Evolutionary conservation across 2,888 invertebrate species (phyloP), one percentile per base, ranked within the genome.

Genomic region (Agonopterix arenella): DNA sequence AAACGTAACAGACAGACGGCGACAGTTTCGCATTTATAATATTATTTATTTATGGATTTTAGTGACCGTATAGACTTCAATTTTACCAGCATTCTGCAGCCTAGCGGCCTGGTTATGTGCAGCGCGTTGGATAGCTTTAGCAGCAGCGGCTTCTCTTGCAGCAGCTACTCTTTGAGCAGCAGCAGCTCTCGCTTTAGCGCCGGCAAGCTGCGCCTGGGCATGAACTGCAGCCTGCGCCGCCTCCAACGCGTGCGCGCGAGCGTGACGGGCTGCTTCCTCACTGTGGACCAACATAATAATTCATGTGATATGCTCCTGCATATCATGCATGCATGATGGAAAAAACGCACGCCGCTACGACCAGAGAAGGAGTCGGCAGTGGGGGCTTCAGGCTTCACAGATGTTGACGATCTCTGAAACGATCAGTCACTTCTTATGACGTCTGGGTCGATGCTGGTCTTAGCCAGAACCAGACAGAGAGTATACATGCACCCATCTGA

Each of bases 111-210:
- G 93, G 46, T 91, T 92, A 54, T 91, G 91, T 0, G 94, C 94
- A 11, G 92, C 92, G 41, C 91, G 90, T 52, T 94, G 93, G 53
- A 94, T 92, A 0, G 94, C 92, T 7, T 91, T 90, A 0, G 94
- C 95, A 0, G 95, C 95, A 8, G 93, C 93, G 0, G 93, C 91
- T 69, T 94, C 94, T 48, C 93, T 90, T 0, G 92, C 91, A 0
- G 94, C 92, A 0, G 95, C 94, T 4, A 93, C 91, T 59, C 92
- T 90, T 69, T 94, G 94, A 2, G 93, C 93, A 36, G 93, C 92
- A 0, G 94, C 92, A 0, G 93, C 94, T 0, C 93, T 90, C 0
- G 92, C 91, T 66, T 94, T 93, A 0, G 94, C 91, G 0, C 92
- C 91, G 0, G 93, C 94, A 5, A 94, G 80, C 62, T 93, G 90